These are phyloP conservation scores for Alloscopus bannaensis DNA, from an alignment of 2,888 invertebrate species.

Conservation along the genomic window DNA sequence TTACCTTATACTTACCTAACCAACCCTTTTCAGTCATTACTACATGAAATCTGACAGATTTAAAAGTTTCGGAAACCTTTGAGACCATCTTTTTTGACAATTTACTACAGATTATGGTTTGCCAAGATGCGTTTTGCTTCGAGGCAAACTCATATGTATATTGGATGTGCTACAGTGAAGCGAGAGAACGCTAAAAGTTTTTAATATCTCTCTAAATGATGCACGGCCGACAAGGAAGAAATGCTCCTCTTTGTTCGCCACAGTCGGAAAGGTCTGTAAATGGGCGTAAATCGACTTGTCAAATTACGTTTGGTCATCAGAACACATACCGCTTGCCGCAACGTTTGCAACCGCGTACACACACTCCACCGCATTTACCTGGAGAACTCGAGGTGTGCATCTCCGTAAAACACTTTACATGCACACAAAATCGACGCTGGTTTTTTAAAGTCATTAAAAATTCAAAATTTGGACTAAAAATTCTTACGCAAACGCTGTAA, in stretches of 20 bases:
- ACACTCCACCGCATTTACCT: background rate
- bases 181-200: background rate
- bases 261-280: constrained; percentile 14
- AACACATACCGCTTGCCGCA: background rate
- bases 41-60: constrained; percentile 66
- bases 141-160: no score
- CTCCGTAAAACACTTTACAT: background rate
- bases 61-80: constrained; percentile 65
- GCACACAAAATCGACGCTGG: background rate
- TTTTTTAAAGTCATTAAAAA: background rate
- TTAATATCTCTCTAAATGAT: constrained; percentile 2
- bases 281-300: constrained; percentile 13
- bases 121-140: background rate
- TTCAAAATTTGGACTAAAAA: no score
- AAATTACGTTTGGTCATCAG: constrained; percentile 17
- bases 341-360: background rate
- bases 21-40: constrained; percentile 63
- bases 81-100: constrained; percentile 57
- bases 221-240: background rate
- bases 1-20: constrained; percentile 57
- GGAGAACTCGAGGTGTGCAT: background rate
- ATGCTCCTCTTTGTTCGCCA: background rate
- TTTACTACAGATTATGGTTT: constrained; percentile 32
- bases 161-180: background rate
- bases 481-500: no score